Evolutionary conservation across 2,888 invertebrate genomes (phyloP), one percentile per base, ranked within the genome.

Genomic region (Ptilodon capucinus): DNA sequence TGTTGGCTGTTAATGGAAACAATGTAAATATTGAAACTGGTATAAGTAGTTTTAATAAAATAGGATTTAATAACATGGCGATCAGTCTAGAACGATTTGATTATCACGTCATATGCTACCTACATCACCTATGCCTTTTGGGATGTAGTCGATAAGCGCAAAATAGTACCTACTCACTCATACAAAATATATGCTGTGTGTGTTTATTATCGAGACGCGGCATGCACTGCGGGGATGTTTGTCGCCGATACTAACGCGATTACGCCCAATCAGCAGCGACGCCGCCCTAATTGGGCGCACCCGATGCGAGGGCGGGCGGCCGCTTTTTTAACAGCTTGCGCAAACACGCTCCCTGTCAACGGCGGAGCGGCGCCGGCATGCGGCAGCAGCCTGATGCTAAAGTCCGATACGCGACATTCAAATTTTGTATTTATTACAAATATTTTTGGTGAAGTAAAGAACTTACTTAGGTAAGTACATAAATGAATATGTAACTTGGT

Each of bases 181-280:
- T n/a, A n/a, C n/a, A n/a, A n/a, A n/a, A n/a, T n/a, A n/a, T n/a
- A 17, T 35, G 16, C 11, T 35, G 56, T 51, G 48, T 51, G 58
- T 65, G 66, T 60, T 59, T 57, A n/a, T n/a, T n/a, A 65, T 53
- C 57, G 57, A 49, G 19, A 38, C 47, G 57, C 54, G 58, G 67
- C 62, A 62, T 70, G 69, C 64, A 64, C 34, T 44, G 42, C 18
- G 57, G 54, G 60, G 58, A 49, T 84, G 82, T 84, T 84, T 84
- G 84, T 72, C 75, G 79, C 85, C 86, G 83, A 86, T 85, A 81
- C 88, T 91, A 91, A 91, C 87, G 43, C 82, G 90, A 91, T 91
- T 90, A 91, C 83, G 78, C 68, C 90, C 91, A 91, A 91, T 91
- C 91, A 91, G 87, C 81, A 79, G 74, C 81, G 84, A 80, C 84